Conservation (phyloP, 2,888 invertebrate species). For the Andrena trimmerana region DNA sequence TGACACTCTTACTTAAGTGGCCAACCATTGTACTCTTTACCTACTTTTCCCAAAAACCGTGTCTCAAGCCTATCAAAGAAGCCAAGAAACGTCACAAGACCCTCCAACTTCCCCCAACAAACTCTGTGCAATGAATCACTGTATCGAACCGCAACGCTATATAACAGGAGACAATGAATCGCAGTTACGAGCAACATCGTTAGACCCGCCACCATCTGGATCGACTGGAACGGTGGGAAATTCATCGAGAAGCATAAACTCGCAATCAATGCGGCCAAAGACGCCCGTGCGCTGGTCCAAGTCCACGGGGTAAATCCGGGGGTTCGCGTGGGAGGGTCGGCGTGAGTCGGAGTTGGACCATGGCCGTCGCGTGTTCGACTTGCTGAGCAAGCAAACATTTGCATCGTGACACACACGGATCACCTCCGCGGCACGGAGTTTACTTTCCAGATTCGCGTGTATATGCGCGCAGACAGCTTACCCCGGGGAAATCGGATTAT, state of each 20-base stretch:
- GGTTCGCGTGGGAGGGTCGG: neutral
- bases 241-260: slow-evolving; percentile 53
- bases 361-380: slow-evolving; percentile 66
- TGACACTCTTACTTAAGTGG: too few relatives aligned
- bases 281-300: slow-evolving; percentile 34
- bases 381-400: slow-evolving; percentile 78
- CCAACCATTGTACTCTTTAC: too few relatives aligned
- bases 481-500: slow-evolving; percentile 76
- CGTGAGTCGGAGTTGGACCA: slow-evolving; percentile 25
- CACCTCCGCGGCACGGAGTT: slow-evolving; percentile 73
- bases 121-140: neutral
- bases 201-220: slow-evolving; percentile 19
- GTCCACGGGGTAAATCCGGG: slow-evolving; percentile 10
- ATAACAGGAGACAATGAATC: neutral
- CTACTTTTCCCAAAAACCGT: too few relatives aligned
- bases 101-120: neutral
- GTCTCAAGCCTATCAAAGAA: too few relatives aligned
- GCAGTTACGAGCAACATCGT: slow-evolving; percentile 27
- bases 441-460: slow-evolving; percentile 78
- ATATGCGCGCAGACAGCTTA: slow-evolving; percentile 76
- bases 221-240: slow-evolving; percentile 32
- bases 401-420: slow-evolving; percentile 73
- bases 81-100: too few relatives aligned
- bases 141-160: neutral
- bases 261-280: slow-evolving; percentile 53